Conservation (phyloP, 2,797 vertebrate species). For the Antennarius maculatus region DNA sequence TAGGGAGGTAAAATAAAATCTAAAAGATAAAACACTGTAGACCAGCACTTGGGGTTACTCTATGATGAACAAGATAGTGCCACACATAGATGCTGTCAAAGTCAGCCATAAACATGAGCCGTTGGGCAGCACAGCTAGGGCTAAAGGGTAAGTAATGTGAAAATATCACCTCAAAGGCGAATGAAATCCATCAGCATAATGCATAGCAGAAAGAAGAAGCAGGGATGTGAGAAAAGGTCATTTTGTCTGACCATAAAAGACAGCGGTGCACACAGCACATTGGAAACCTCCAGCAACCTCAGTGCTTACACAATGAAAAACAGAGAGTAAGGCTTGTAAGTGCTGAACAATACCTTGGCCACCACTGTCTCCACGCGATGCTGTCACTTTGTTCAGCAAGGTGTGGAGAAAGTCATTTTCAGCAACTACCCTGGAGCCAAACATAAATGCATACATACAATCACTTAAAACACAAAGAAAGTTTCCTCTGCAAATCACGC, state of each 20-base stretch:
- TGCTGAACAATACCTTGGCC: conserved; percentile 89
- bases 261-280: conserved; percentile 28
- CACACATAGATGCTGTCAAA: conserved; percentile 36
- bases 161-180: conserved; percentile 43
- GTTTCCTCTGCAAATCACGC: too few species aligned
- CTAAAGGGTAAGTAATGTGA: conserved; percentile 47
- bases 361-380: conserved; percentile 91
- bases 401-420: conserved; percentile 95
- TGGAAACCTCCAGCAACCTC: conserved; percentile 16
- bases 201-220: conserved; percentile 24
- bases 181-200: conserved; percentile 55
- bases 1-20: conserved; percentile 43
- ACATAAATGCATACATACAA: conserved; percentile 54
- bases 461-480: background rate
- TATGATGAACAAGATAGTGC: conserved; percentile 35
- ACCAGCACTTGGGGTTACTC: conserved; percentile 21
- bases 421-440: conserved; percentile 83
- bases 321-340: conserved; percentile 23
- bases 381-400: conserved; percentile 91
- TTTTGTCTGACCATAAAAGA: conserved; percentile 47
- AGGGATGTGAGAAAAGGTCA: conserved; percentile 24
- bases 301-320: background rate
- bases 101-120: conserved; percentile 42
- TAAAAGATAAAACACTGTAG: conserved; percentile 24
- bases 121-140: conserved; percentile 12